Base-by-base conservation (phyloP, 2,797 vertebrate genomes). In the Molossus alvarezi region DNA sequence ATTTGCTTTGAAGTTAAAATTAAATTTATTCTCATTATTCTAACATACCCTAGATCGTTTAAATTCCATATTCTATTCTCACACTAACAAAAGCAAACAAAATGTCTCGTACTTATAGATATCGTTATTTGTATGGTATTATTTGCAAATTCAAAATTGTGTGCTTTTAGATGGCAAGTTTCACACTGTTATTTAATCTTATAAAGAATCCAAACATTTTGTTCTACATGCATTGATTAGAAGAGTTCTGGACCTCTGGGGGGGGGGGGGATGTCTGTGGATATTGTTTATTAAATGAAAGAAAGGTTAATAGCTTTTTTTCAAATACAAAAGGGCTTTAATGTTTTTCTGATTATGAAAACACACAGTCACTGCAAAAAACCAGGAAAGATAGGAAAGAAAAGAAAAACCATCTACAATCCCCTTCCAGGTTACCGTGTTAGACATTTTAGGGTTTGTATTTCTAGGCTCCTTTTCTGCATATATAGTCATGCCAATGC, bases 1-100 rank as follows among this genome's bases (percentile, higher is more conserved):
- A 89, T 93, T 81, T 76, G 25, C 83, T 95, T 95, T 97, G 86
- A 96, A 95, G 90, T 94, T 91, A 94, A 97, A 90, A 76, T 96
- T 92, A 94, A 96, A 71, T 92, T 64, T 73, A 29, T 23, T 95
- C 37, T 96, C 53, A 95, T 94, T 89, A 87, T 81, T 83, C 33
- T 80, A 90, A 75, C 3, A 76, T 72, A 65, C 87, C 75, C 2
- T 88, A 73, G 64, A 64, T 92, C 73, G 67, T 81, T 84, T 88
- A 88, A 94, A 17, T 88, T 94, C 69, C 60, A 77, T 79, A 69
- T 89, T 96, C 71, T 89, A n/a, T 87, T 96, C 82, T 88, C 58
- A 88, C 18, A 51, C 37, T 80, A 86, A 80, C 45, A 83, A 94
- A 55, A 94, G 84, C 51, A 87, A 91, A 89, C 23, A 73, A 92